A percentile compares a stretch with the other conserved stretches of the same genome.
These are phyloP conservation scores for Eira barbara DNA, from an alignment of 2,113 vertebrate species.

Conservation along the genomic window DNA sequence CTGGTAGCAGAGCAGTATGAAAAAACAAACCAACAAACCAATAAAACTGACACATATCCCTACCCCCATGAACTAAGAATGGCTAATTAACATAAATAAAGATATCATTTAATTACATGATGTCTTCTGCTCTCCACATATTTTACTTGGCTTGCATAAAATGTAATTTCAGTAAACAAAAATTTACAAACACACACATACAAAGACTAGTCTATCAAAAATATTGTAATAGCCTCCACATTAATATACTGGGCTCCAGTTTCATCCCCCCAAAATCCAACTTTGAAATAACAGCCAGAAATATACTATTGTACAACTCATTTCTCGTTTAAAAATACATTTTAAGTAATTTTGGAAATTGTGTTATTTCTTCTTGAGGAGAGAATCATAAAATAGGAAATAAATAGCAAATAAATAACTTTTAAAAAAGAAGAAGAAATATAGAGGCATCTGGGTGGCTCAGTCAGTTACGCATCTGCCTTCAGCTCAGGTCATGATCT, in stretches of 20 bases:
- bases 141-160: not conserved
- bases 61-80: not conserved
- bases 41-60: not conserved
- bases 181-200: not conserved
- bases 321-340: not conserved
- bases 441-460: not conserved
- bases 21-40: not conserved
- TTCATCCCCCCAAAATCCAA: not conserved
- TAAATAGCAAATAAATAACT: not conserved
- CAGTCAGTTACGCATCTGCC: not conserved
- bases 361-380: not conserved
- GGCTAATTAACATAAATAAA: not conserved
- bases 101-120: not conserved
- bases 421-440: not conserved
- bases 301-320: not conserved
- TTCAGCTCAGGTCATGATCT: not conserved
- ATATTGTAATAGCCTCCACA: not conserved
- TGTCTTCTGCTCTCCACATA: not conserved
- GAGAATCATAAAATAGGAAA: not conserved
- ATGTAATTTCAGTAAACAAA: not conserved
- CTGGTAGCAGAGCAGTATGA: not conserved
- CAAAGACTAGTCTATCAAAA: not conserved
- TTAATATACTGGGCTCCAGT: not conserved
- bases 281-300: not conserved
- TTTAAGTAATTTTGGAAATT: conserved; percentile 1